These are phyloP conservation scores for Pyrocoelia pectoralis DNA, from an alignment of 2,888 invertebrate species.

Conservation along the genomic window DNA sequence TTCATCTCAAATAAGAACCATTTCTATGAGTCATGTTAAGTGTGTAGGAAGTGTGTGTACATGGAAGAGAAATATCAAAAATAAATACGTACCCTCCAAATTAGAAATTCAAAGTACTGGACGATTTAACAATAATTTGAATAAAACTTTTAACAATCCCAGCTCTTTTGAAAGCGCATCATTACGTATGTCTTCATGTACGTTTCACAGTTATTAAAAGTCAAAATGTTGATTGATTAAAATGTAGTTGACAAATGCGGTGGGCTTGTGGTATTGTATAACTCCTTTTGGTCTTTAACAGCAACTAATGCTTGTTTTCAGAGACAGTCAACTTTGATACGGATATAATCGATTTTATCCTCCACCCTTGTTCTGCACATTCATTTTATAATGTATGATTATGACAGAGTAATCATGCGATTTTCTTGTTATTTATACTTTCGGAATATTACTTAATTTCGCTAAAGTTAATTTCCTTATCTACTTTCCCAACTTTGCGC, in stretches of 20 bases:
- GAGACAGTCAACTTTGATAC: constrained; percentile 37
- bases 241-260: constrained; percentile 48
- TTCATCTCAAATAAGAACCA: too few species aligned
- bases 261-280: constrained; percentile 45
- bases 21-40: too few species aligned
- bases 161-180: constrained; percentile 12
- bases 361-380: constrained; percentile 26
- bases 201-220: constrained; percentile 43
- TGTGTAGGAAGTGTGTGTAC: neutral
- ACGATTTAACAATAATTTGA: constrained; percentile 1
- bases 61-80: neutral
- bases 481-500: neutral
- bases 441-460: constrained; percentile 5
- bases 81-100: constrained; percentile 9
- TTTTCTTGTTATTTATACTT: constrained; percentile 27
- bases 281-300: constrained; percentile 44
- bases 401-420: constrained; percentile 31
- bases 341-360: constrained; percentile 43
- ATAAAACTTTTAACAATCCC: constrained; percentile 10
- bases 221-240: constrained; percentile 52
- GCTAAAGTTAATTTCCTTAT: constrained; percentile 6
- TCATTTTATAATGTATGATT: constrained; percentile 29
- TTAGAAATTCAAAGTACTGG: neutral
- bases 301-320: constrained; percentile 43
- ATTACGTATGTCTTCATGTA: constrained; percentile 27